Conservation (phyloP, 2,797 vertebrate genomes). For the Lacerta bilineata region DNA sequence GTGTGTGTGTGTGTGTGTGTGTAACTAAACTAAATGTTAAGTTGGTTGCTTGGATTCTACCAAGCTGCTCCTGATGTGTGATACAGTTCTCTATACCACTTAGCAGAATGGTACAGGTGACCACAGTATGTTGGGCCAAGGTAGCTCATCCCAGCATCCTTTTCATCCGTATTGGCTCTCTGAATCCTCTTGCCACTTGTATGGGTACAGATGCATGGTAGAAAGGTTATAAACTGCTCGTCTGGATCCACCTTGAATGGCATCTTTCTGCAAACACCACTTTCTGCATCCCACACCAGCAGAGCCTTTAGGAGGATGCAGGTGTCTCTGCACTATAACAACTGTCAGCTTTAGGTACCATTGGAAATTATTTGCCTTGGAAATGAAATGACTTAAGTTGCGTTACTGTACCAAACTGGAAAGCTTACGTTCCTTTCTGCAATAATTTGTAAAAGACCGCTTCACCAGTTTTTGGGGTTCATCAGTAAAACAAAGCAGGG, state of each 20-base stretch:
- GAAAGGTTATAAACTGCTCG: conserved; percentile 33
- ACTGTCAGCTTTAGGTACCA: neutral
- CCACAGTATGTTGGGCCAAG: neutral
- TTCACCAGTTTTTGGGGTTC: neutral
- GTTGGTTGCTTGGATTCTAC: neutral
- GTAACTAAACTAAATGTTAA: neutral
- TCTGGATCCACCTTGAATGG: neutral
- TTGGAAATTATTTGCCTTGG: neutral
- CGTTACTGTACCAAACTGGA: neutral
- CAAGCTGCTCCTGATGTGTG: neutral
- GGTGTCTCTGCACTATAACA: neutral
- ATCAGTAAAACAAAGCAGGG: neutral
- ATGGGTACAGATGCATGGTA: neutral
- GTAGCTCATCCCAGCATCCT: neutral
- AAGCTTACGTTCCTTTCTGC: neutral
- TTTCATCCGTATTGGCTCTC: neutral
- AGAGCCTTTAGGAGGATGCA: neutral
- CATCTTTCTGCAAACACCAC: neutral
- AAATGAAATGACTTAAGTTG: neutral
- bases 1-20: neutral
- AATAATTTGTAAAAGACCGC: neutral
- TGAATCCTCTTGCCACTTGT: neutral
- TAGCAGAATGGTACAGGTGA: neutral
- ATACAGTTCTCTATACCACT: neutral
- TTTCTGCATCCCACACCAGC: too few relatives aligned